Conservation (phyloP, 2,113 vertebrate genomes). For the Salvelinus namaycush region DNA sequence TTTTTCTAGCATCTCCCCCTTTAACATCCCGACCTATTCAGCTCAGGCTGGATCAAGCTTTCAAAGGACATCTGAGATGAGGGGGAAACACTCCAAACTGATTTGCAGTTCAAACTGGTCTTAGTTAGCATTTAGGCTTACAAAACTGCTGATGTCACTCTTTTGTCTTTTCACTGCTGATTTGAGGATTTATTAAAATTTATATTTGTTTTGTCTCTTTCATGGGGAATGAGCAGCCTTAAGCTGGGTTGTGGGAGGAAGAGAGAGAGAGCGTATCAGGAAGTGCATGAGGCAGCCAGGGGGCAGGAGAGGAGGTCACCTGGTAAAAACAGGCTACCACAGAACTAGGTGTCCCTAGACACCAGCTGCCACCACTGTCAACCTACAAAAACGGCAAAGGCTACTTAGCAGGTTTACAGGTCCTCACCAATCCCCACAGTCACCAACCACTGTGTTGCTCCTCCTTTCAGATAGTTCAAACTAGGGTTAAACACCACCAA, state of each 20-base stretch:
- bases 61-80: conserved; percentile 18
- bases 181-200: not conserved
- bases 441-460: conserved; percentile 42
- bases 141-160: conserved; percentile 34
- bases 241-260: not conserved
- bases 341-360: too few relatives aligned
- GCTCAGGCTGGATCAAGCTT: conserved; percentile 37
- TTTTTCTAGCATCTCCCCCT: conserved; percentile 75
- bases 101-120: conserved; percentile 59
- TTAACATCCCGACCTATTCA: conserved; percentile 71
- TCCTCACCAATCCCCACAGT: conserved; percentile 29
- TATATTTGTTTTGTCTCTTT: not conserved
- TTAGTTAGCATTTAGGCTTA: conserved; percentile 48
- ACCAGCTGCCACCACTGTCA: too few relatives aligned
- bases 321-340: too few relatives aligned
- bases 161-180: not conserved
- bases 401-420: conserved; percentile 47
- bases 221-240: not conserved
- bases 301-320: too few relatives aligned
- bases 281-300: not conserved
- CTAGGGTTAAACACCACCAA: conserved; percentile 41
- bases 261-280: not conserved
- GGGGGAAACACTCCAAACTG: conserved; percentile 42
- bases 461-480: conserved; percentile 36
- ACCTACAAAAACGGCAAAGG: conserved; percentile 27